Evolutionary conservation across 2,797 vertebrate species (phyloP), one percentile per base, ranked within the genome.

Genomic region (Halcyon leucocephala): DNA sequence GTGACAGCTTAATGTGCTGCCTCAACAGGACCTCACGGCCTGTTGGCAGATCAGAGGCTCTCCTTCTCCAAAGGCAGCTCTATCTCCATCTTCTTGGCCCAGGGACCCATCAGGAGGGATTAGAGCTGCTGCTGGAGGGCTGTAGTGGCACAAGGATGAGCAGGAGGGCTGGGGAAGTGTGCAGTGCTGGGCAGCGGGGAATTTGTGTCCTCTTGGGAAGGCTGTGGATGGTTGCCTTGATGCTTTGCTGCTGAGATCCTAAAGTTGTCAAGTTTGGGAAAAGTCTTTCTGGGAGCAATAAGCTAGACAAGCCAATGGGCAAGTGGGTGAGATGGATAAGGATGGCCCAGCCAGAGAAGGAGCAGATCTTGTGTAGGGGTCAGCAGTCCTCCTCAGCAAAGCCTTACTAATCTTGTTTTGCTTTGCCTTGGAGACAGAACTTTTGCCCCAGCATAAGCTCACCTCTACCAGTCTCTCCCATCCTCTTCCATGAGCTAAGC

Each of bases 81-180:
- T 83, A 80, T 37, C 67, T 92, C 82, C 85, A 71, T 93, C 96
- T 96, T 93, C 80, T 92, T 96, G 93, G 95, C 93, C 76, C 90
- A 69, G 51, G 22, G 41, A 94, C 26, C 61, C 29, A 33, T 87
- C 94, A 87, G 74, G 58, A 83, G 55, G 82, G 95, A 97, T 97
- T 96, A 97, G 86, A 82, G 64, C 82, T 62, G 62, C 90, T 92
- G 93, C 95, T 2, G 57, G 89, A 94, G 91, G 95, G 81, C 77
- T 94, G 87, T 54, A 62, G 60, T 62, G 66, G 89, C 81, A 91
- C 69, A 4, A 17, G 78, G 82, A 26, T 3, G 44, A 28, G 12
- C 29, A 18, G 35, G 65, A 85, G 37, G 25, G 41, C 37, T 42
- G 33, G 44, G 31, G 64, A 85, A 88, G 28, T 0, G 3, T 18